Evolutionary conservation across 2,113 vertebrate species (phyloP).

Genomic region (Grus americana): DNA sequence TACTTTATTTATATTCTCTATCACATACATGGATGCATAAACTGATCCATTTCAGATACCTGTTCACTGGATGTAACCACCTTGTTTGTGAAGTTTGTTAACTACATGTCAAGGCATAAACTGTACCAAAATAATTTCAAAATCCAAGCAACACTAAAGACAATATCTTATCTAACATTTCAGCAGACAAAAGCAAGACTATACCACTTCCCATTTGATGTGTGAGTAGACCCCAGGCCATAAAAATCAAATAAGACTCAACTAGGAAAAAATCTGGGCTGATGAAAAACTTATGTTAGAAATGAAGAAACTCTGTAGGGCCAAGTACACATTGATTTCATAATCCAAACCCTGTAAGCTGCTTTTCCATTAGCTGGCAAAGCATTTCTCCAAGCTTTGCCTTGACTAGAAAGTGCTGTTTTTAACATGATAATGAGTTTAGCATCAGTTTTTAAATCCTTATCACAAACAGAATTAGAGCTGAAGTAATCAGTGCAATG

Average conservation of each 20-base stretch:
- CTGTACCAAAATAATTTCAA: background rate
- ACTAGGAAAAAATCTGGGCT: conserved; percentile 2
- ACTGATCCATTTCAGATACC: background rate
- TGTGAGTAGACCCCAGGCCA: background rate
- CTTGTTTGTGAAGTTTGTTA: background rate
- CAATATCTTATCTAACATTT: background rate
- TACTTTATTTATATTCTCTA: background rate
- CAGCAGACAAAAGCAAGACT: background rate
- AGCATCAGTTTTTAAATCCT: background rate
- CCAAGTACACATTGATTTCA: conserved; percentile 4
- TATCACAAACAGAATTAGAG: background rate
- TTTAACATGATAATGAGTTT: background rate
- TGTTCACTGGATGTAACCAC: background rate
- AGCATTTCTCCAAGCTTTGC: background rate
- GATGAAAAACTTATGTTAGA: conserved; percentile 31
- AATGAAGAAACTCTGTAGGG: background rate
- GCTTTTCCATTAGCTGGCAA: background rate
- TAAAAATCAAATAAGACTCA: conserved; percentile 23
- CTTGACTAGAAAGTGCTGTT: background rate
- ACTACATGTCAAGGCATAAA: background rate
- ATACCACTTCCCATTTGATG: background rate
- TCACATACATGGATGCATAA: background rate
- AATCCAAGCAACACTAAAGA: background rate
- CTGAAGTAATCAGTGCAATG: background rate
- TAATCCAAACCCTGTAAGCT: background rate